A percentile compares a stretch with the other conserved stretches of the same genome.
Conservation (phyloP, 1,140 invertebrate genomes). For the Lordiphosa clarofinis region DNA sequence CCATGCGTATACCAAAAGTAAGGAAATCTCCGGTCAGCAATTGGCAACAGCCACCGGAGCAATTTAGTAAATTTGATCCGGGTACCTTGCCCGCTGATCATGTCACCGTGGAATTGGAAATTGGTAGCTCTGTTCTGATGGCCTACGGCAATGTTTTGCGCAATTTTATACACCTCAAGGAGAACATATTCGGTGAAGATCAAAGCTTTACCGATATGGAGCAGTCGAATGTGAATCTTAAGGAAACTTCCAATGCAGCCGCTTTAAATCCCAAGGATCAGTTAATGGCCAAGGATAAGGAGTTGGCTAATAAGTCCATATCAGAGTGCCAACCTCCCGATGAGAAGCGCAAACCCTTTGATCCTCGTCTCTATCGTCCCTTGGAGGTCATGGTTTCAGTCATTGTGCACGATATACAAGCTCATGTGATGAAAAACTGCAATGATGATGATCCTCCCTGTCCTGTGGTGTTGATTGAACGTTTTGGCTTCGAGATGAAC, state of each 20-base stretch:
- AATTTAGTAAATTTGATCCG: conserved; percentile 90
- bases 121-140: conserved; percentile 93
- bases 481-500: conserved; percentile 98
- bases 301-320: conserved; percentile 81
- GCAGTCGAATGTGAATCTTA: conserved; percentile 80
- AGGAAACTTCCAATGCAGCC: conserved; percentile 35
- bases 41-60: conserved; percentile 82
- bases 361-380: conserved; percentile 92
- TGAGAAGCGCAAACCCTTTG: conserved; percentile 84
- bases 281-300: conserved; percentile 69
- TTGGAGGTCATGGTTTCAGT: conserved; percentile 95
- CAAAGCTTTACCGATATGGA: conserved; percentile 96
- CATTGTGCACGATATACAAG: conserved; percentile 97
- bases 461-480: conserved; percentile 93
- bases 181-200: conserved; percentile 98
- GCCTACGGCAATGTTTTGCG: conserved; percentile 94
- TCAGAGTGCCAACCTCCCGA: conserved; percentile 82
- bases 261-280: conserved; percentile 71
- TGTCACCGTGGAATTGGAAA: conserved; percentile 94
- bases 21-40: conserved; percentile 86
- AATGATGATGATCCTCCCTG: conserved; percentile 92
- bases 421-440: conserved; percentile 94
- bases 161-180: conserved; percentile 93
- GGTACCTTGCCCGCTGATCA: conserved; percentile 90
- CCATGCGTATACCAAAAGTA: conserved; percentile 91